Conservation (phyloP, 2,888 invertebrate genomes). For the Netelia inedita region DNA sequence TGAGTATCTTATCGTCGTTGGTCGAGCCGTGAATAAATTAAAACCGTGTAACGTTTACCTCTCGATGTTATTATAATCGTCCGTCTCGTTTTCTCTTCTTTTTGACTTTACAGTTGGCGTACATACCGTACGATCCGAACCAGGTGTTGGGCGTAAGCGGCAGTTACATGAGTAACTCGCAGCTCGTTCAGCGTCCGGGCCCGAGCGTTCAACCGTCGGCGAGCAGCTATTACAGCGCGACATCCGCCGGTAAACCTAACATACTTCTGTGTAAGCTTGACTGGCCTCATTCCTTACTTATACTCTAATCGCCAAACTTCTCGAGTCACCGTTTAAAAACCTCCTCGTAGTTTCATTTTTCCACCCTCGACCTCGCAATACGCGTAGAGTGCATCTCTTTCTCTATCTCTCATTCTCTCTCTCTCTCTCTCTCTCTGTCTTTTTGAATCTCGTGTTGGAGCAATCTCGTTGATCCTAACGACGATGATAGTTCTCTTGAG, state of each 20-base stretch:
- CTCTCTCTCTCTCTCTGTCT: background rate
- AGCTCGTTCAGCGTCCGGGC: constrained; percentile 88
- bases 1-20: constrained; percentile 66
- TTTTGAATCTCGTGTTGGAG: background rate
- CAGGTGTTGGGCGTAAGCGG: constrained; percentile 86
- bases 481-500: no score
- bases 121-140: constrained; percentile 88
- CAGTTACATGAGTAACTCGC: constrained; percentile 88
- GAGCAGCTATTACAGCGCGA: constrained; percentile 84
- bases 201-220: constrained; percentile 85
- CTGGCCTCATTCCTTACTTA: constrained; percentile 72
- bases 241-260: constrained; percentile 82
- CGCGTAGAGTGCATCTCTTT: constrained; percentile 21
- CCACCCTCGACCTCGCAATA: constrained; percentile 22
- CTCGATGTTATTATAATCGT: background rate
- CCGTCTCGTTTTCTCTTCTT: background rate
- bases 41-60: background rate
- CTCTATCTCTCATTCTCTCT: background rate
- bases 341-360: constrained; percentile 42
- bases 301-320: constrained; percentile 58
- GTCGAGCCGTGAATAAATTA: constrained; percentile 3
- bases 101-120: constrained; percentile 85
- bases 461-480: background rate
- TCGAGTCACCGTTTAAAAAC: constrained; percentile 39
- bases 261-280: constrained; percentile 75